Evolutionary conservation across 2,888 invertebrate species (phyloP).

Genomic region (Lepidocyrtoides sp.): DNA sequence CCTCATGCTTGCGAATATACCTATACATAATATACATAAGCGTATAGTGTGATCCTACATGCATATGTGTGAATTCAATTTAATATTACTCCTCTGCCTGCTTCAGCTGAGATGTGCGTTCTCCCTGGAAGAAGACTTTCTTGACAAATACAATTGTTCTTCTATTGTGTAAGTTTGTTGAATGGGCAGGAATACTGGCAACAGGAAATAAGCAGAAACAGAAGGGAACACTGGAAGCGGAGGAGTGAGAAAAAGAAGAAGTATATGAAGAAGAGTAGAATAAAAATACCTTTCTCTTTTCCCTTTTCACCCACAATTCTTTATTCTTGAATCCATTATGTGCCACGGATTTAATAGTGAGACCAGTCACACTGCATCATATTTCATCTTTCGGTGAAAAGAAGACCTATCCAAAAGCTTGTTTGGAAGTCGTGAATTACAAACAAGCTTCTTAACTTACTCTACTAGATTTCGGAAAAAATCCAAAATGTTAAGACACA

Average conservation of each 20-base stretch:
- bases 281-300: conserved; percentile 20
- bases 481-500: too few relatives aligned
- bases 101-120: neutral
- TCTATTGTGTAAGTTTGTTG: conserved; percentile 5
- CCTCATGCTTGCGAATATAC: too few relatives aligned
- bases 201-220: conserved; percentile 20
- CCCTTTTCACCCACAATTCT: conserved; percentile 4
- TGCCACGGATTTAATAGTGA: conserved; percentile 17
- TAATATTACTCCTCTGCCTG: neutral
- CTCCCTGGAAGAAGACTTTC: neutral
- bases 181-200: neutral
- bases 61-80: too few relatives aligned
- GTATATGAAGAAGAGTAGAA: conserved; percentile 10
- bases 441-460: neutral
- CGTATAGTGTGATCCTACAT: too few relatives aligned
- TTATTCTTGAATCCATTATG: neutral
- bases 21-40: too few relatives aligned
- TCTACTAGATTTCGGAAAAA: neutral
- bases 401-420: neutral
- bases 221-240: neutral
- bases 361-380: conserved; percentile 49
- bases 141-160: conserved; percentile 34
- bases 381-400: conserved; percentile 41
- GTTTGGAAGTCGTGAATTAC: neutral
- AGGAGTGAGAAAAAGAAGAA: conserved; percentile 20